These are phyloP conservation scores for Gobio gobio DNA, from an alignment of 2,113 vertebrate species.

Conservation along the genomic window DNA sequence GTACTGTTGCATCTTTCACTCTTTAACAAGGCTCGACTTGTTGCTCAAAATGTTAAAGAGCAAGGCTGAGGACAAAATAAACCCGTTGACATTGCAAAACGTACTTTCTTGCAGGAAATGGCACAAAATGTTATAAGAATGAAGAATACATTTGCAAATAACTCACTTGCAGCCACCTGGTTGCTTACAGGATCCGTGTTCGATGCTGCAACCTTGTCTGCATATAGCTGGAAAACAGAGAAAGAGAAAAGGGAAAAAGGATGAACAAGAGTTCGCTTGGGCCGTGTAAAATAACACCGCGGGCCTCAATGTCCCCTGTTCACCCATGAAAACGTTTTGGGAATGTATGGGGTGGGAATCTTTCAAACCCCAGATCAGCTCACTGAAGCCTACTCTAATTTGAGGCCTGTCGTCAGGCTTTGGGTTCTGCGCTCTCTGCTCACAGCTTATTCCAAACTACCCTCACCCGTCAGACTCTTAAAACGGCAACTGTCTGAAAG, in stretches of 20 bases:
- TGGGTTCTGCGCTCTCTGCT: not conserved
- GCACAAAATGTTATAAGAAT: not conserved
- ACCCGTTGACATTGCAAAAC: not conserved
- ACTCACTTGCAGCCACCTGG: constrained; percentile 96
- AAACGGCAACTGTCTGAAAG: not conserved
- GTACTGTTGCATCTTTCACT: constrained; percentile 75
- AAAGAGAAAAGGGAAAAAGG: not conserved
- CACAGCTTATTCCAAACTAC: constrained; percentile 22
- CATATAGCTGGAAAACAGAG: constrained; percentile 85
- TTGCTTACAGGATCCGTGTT: constrained; percentile 91
- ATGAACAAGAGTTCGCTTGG: not conserved
- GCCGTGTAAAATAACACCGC: not conserved
- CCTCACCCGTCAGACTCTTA: constrained; percentile 8
- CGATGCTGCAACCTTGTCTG: constrained; percentile 94
- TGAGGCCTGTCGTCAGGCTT: constrained; percentile 53
- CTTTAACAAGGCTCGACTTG: constrained; percentile 50
- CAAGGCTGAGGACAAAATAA: constrained; percentile 35
- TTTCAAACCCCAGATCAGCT: constrained; percentile 45
- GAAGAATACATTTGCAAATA: constrained; percentile 19
- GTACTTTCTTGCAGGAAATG: not conserved
- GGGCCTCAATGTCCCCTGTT: constrained; percentile 37
- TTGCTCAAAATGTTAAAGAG: constrained; percentile 43
- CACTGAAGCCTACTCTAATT: constrained; percentile 69
- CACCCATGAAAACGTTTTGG: constrained; percentile 64
- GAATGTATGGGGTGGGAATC: constrained; percentile 55